Percentiles rank a stretch among this genome's conserved stretches.
Conservation (phyloP, 2,113 vertebrate genomes). For the crab-eating macaque (Macaca fascicularis) region DNA sequence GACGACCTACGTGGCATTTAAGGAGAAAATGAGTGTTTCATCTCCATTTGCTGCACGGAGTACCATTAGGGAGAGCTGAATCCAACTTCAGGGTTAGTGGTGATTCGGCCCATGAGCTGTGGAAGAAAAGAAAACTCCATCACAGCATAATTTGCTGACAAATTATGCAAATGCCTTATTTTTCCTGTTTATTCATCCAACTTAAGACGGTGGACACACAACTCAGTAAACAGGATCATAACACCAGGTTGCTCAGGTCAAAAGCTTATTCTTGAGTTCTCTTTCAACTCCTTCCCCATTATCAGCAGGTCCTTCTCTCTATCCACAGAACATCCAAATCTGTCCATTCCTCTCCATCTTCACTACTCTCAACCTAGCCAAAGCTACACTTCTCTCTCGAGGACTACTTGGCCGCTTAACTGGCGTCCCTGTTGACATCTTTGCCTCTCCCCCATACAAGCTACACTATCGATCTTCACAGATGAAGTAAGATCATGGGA, state of each 20-base stretch:
- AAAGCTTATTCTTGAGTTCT: neutral
- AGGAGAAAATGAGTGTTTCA: neutral
- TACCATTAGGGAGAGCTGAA: neutral
- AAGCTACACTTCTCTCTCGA: neutral
- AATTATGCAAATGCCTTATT: neutral
- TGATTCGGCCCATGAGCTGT: neutral
- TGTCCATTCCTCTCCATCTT: neutral
- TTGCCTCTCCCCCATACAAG: too few species aligned
- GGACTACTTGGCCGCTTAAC: neutral
- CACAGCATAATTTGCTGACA: neutral
- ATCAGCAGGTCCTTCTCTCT: neutral
- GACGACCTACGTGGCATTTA: slow-evolving; percentile 25
- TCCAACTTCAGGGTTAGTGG: neutral
- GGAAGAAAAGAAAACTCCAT: neutral
- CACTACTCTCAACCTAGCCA: neutral
- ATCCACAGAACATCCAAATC: neutral
- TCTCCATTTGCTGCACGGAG: neutral
- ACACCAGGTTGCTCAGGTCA: neutral
- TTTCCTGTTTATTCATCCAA: neutral
- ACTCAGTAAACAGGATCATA: neutral
- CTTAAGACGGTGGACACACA: neutral
- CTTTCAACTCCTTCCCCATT: neutral
- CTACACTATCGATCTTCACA: neutral
- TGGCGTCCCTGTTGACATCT: neutral
- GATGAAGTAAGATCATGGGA: neutral